Conservation (phyloP, 1,140 invertebrate species). For the Mizuhopecten yessoensis region DNA sequence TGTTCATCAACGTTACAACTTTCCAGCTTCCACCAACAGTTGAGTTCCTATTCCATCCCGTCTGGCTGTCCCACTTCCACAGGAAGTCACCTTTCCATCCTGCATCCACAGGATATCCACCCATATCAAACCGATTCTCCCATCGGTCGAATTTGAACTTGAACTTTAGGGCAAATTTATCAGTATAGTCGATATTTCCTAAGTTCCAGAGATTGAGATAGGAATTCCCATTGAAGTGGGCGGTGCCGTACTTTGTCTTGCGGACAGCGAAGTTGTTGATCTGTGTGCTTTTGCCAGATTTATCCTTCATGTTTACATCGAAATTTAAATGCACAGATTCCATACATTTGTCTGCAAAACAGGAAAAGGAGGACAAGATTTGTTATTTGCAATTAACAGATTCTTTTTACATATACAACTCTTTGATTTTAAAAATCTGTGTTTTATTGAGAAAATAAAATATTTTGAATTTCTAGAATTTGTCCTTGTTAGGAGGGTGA, state of each 20-base stretch:
- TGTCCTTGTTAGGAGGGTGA: too few relatives aligned
- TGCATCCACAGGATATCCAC: constrained; percentile 55
- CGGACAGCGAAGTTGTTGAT: constrained; percentile 51
- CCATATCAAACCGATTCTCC: constrained; percentile 56
- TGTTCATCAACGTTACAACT: constrained; percentile 49
- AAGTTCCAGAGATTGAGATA: constrained; percentile 64
- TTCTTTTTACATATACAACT: too few relatives aligned
- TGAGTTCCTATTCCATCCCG: constrained; percentile 57
- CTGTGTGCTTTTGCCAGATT: constrained; percentile 46
- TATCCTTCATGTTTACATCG: constrained; percentile 60
- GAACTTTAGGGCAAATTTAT: constrained; percentile 67
- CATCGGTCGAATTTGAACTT: constrained; percentile 66
- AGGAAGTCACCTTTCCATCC: constrained; percentile 54
- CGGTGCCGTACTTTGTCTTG: constrained; percentile 64
- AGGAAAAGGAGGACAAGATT: neutral
- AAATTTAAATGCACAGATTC: constrained; percentile 54
- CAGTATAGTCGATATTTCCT: constrained; percentile 57
- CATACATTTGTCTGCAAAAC: constrained; percentile 57
- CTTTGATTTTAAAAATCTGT: too few relatives aligned
- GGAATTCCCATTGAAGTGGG: constrained; percentile 67
- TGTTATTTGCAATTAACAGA: too few relatives aligned
- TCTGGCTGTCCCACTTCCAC: constrained; percentile 60
- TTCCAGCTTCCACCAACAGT: constrained; percentile 62
- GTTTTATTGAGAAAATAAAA: too few relatives aligned
- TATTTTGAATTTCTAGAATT: too few relatives aligned